Evolutionary conservation across 2,888 invertebrate genomes (phyloP), one percentile per base, ranked within the genome.

Genomic region (Phymatocera aterrima): DNA sequence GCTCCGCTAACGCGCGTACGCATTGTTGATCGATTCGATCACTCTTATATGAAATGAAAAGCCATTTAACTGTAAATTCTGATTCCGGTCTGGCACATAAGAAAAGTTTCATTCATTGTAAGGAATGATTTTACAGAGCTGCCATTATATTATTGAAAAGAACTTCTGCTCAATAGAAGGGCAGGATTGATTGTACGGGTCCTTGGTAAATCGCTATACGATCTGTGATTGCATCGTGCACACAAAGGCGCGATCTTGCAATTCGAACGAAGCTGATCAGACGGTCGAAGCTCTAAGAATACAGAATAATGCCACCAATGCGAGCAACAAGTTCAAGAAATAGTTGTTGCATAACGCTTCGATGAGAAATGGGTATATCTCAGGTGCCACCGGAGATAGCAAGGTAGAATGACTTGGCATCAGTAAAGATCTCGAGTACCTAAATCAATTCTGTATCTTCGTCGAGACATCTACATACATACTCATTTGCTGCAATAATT

Each of bases 101-200:
- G 68, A 68, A 43, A 68, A 68, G 40, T 68, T 43, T 68, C 68
- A 68, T 68, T 68, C 43, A 68, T 68, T 28, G 46, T 46, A 46
- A 15, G n/a, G 4, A 68, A 68, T 46, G 68, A 68, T 46, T 68
- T 68, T 46, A 46, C 68, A 68, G 46, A 68, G 24, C 46, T 46
- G 40, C 68, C 15, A 46, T 46, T 68, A 28, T 68, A 28, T 68
- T 40, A 68, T 40, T 68, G 68, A 68, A 68, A 43, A 46, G 68
- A 68, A 40, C 40, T 24, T 46, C 68, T 40, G 46, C 57, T 57
- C 57, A 57, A 57, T 57, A 57, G 57, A 57, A 57, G 28, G 57
- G 34, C 43, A 24, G 43, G 31, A 72, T 72, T 51, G 48, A 72
- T 48, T 72, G 31, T 34, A 34, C 28, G 24, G 5, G 31, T 51